Base-by-base conservation (phyloP, 2,797 vertebrate genomes). In the Syngnathus acus region DNA sequence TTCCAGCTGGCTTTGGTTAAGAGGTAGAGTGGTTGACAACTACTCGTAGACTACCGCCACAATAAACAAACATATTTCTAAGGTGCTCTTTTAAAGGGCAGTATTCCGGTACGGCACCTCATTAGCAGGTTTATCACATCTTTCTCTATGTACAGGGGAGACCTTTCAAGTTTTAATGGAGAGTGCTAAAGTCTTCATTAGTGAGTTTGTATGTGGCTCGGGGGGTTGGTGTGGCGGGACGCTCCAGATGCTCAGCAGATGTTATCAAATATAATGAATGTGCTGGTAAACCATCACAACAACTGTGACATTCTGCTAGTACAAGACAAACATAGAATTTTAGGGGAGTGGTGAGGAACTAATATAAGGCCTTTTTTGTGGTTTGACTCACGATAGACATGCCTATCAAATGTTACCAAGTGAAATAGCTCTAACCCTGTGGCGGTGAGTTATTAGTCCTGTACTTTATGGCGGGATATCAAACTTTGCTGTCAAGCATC, bases 241-340 rank as follows among this genome's bases (percentile, higher is more conserved):
- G 3, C 38, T 61, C 59, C 59, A 61, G 59, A 42, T 61, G 59
- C 39, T 61, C 59, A 61, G 38, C 59, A 61, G 59, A 61, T 61
- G 59, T 61, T 61, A 13, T 14, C 21, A 9, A 3, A 45, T 62
- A n/a, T 26, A 62, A 62, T 45, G 21, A 45, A 14, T 14, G 38
- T 61, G 21, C 60, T 23, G 60, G 11, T 62, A 62, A 43, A 45
- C 13, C 40, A 43, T 43, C 39, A 13, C 10, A 43, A n/a, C 38
- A 42, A 16, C 26, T 37, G 26, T 1, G 13, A 1, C 13, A 8
- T 57, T 14, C 26, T 16, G 13, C 14, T 37, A 8, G 10, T 57
- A 37, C 26, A 32, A 32, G 54, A 57, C 13, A 7, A 26, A 26
- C 10, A 26, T 32, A 16, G 10, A 54, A 57, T 57, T 37, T 37